phyloP scores from a whole-genome alignment of 1,140 invertebrate genomes.

The Nephila pilipes region DNA sequence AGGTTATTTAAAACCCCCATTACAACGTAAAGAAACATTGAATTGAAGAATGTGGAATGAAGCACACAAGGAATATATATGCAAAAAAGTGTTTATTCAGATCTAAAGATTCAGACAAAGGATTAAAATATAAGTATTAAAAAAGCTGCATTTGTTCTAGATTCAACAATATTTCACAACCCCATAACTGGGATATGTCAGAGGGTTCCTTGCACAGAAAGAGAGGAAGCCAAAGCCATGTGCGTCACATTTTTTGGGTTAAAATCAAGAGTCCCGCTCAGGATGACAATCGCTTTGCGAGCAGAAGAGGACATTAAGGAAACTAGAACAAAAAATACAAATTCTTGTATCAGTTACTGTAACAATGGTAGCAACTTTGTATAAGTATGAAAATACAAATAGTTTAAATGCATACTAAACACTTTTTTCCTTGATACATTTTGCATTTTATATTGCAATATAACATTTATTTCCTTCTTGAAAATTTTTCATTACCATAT shows the following conservation, averaged over 20 bases:
- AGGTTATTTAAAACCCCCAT: no score
- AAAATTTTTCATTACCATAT: no score
- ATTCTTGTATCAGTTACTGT: neutral
- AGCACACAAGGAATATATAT: no score
- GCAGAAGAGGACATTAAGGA: neutral
- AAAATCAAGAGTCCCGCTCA: neutral
- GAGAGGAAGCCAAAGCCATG: neutral
- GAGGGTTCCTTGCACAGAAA: neutral
- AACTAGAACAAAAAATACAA: neutral
- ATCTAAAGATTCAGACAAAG: no score
- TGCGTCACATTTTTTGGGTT: neutral
- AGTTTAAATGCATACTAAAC: neutral
- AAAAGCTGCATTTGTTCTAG: constrained; percentile 11
- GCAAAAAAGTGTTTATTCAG: no score
- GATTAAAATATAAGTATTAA: neutral
- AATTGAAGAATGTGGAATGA: no score
- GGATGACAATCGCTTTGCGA: neutral
- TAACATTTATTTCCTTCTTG: no score
- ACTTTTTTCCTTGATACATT: neutral
- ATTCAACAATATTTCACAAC: neutral
- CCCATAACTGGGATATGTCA: neutral
- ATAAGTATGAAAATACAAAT: neutral
- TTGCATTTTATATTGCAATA: neutral
- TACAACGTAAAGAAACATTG: no score
- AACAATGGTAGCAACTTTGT: no score